phyloP scores from a whole-genome alignment of 2,113 vertebrate species.

The Apus apus region DNA sequence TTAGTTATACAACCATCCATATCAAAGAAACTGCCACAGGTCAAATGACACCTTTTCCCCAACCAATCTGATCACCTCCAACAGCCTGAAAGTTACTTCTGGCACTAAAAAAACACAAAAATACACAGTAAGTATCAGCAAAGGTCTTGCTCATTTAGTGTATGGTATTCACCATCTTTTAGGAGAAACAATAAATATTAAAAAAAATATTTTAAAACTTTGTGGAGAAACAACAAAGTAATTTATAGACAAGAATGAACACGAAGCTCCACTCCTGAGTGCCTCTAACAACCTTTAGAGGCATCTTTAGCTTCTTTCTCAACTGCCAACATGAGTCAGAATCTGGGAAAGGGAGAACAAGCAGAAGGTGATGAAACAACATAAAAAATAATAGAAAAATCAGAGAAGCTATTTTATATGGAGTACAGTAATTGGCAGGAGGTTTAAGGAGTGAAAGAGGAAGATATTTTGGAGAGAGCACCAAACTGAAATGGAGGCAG shows the following conservation, averaged over 20 bases:
- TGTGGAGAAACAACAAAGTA: not conserved
- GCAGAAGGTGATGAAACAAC: not conserved
- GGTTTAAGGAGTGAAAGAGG: not conserved
- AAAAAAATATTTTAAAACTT: not conserved
- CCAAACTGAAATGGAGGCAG: not conserved
- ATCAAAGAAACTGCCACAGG: not conserved
- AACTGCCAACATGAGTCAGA: not conserved
- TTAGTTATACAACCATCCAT: not conserved
- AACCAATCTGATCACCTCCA: not conserved
- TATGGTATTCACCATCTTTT: not conserved
- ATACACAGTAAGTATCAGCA: not conserved
- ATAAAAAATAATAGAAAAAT: not conserved
- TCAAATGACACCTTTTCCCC: not conserved
- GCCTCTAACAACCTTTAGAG: not conserved
- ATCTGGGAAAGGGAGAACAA: not conserved
- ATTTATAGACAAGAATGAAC: not conserved
- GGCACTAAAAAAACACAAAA: not conserved
- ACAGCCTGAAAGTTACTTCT: not conserved
- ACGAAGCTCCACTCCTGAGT: not conserved
- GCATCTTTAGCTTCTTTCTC: not conserved
- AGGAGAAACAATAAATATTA: not conserved
- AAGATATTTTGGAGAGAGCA: not conserved
- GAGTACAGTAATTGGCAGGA: not conserved
- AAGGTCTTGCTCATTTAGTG: not conserved
- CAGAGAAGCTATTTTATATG: not conserved